Conservation (phyloP, 2,113 vertebrate species). For the Crotalus viridis region DNA sequence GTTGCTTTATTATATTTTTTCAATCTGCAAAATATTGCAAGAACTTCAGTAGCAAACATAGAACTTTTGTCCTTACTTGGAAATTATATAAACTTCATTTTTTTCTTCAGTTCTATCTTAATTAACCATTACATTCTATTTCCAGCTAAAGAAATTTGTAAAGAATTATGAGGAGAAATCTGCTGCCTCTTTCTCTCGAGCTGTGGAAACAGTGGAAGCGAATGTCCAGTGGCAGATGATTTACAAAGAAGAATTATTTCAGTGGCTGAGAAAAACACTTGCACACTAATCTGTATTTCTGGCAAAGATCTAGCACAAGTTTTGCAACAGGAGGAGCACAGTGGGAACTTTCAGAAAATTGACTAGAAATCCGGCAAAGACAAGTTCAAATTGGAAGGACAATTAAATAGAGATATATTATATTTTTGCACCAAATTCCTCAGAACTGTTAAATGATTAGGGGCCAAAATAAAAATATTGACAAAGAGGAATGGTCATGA, state of each 20-base stretch:
- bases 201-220: conserved; percentile 92
- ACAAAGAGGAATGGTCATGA: conserved; percentile 55
- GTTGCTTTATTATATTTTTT: conserved; percentile 43
- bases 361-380: conserved; percentile 47
- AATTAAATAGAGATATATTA: conserved; percentile 21
- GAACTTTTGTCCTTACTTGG: conserved; percentile 24
- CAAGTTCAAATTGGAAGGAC: conserved; percentile 55
- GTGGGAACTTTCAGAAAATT: conserved; percentile 50
- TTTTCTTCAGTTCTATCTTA: conserved; percentile 29
- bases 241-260: conserved; percentile 90
- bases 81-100: conserved; percentile 9
- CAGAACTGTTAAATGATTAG: conserved; percentile 51
- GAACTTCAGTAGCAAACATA: neutral
- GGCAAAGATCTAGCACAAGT: conserved; percentile 22
- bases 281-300: conserved; percentile 70
- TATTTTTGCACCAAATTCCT: conserved; percentile 57
- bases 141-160: conserved; percentile 92
- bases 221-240: conserved; percentile 93
- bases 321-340: conserved; percentile 58
- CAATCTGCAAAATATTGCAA: neutral
- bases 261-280: conserved; percentile 90
- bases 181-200: conserved; percentile 83
- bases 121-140: conserved; percentile 60
- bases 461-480: conserved; percentile 46
- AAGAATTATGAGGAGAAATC: conserved; percentile 79